These are phyloP conservation scores for Sphaeridia pumilis DNA, from an alignment of 2,888 invertebrate genomes.

Conservation along the genomic window DNA sequence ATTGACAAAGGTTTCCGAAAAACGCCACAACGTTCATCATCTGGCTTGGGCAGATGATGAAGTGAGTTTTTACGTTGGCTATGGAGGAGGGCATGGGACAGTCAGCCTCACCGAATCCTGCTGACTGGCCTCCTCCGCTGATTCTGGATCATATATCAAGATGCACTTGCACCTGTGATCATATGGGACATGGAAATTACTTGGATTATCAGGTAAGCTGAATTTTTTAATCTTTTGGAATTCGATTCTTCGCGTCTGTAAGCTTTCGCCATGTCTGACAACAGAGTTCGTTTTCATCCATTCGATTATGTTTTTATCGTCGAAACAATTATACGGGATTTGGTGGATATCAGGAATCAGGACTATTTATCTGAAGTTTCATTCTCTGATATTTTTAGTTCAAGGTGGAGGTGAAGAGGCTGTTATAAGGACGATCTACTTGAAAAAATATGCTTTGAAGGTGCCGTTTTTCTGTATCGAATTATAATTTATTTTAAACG, in stretches of 20 bases:
- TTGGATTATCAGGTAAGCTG: slow-evolving; percentile 60
- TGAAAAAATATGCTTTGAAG: no score
- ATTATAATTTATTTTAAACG: no score
- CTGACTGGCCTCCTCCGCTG: slow-evolving; percentile 40
- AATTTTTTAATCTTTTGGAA: neutral
- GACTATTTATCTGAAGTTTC: no score
- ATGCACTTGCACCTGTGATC: slow-evolving; percentile 82
- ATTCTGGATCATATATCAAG: slow-evolving; percentile 79
- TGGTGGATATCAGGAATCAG: no score
- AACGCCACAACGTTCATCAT: no score
- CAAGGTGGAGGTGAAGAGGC: no score
- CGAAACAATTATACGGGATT: no score
- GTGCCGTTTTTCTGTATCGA: no score
- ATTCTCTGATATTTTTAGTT: no score
- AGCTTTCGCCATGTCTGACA: neutral
- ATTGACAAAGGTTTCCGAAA: no score
- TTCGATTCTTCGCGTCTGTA: neutral
- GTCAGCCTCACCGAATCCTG: slow-evolving; percentile 34
- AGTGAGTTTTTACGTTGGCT: slow-evolving; percentile 33
- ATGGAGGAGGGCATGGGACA: slow-evolving; percentile 36
- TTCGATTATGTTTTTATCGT: no score
- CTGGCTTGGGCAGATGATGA: slow-evolving; percentile 29
- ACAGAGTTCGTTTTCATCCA: neutral
- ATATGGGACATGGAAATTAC: slow-evolving; percentile 86
- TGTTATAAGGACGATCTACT: no score